Base-by-base conservation (phyloP, 2,888 invertebrate species). In the Hoplodrina blanda region DNA sequence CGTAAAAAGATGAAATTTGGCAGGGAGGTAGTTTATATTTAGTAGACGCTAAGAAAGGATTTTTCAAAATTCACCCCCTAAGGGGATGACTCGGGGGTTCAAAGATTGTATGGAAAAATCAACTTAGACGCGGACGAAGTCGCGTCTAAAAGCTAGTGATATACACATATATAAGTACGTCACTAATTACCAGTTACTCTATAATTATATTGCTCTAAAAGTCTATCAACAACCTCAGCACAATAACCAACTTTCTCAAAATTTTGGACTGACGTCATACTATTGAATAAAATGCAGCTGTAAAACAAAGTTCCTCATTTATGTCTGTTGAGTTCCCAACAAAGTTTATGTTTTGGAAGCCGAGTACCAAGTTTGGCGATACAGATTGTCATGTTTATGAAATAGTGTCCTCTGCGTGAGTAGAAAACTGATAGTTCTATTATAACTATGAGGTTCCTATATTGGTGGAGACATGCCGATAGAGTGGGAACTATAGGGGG, bases 261-360 rank as follows among this genome's bases (percentile, higher is more conserved):
- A 20, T 46, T 69, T 44, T 19, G n/a, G 13, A 54, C 52, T 69
- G 65, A 74, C 63, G 70, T 66, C 64, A 79, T 76, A 54, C 30
- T 56, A 73, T 73, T 69, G 69, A 71, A 82, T 75, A 69, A 82
- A 80, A 69, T 75, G 75, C 71, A 67, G n/a, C 65, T 30, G 66
- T 78, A 78, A 78, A 82, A 80, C 62, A 76, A 83, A 83, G 69
- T 81, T 78, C 15, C 60, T 30, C 67, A 65, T 75, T 80, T 73
- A 78, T 78, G 68, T 82, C 67, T 61, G 74, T 59, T 65, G 44
- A 61, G 44, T 30, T 33, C 37, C 69, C 63, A 44, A 69, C 53
- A 63, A 78, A 78, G 76, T 79, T 79, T 37, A 60, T 49, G n/a
- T 63, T 75, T 69, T 54, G 66, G 63, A 74, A 61, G 76, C 66